phyloP scores from a whole-genome alignment of 2,888 invertebrate genomes.

The Atethmia centrago region DNA sequence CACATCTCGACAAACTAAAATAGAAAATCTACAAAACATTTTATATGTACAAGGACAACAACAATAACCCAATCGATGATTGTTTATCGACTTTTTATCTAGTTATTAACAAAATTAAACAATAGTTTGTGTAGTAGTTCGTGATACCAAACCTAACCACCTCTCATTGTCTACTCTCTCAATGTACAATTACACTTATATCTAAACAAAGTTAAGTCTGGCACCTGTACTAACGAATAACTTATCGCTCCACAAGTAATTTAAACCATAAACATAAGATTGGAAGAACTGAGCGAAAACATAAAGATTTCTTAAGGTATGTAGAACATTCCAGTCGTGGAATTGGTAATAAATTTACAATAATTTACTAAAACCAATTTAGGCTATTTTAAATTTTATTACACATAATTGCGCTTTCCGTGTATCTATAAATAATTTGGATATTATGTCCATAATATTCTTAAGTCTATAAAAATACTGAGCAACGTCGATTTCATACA shows the following conservation, averaged over 20 bases:
- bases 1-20: conserved; percentile 86
- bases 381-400: conserved; percentile 73
- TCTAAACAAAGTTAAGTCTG: conserved; percentile 78
- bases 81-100: conserved; percentile 74
- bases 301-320: conserved; percentile 67
- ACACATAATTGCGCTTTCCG: conserved; percentile 80
- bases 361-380: conserved; percentile 78
- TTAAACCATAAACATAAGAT: conserved; percentile 71
- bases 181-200: conserved; percentile 74
- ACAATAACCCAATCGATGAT: conserved; percentile 84
- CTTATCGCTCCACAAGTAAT: conserved; percentile 74
- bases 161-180: conserved; percentile 64
- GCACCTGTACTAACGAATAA: conserved; percentile 77
- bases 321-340: conserved; percentile 61
- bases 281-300: conserved; percentile 81
- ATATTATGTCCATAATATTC: conserved; percentile 83
- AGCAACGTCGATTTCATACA: conserved; percentile 87
- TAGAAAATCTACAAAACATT: conserved; percentile 89
- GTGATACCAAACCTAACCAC: conserved; percentile 66
- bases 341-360: conserved; percentile 72
- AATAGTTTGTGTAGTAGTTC: conserved; percentile 64
- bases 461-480: conserved; percentile 90
- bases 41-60: conserved; percentile 87
- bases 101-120: conserved; percentile 79
- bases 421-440: conserved; percentile 85